Evolutionary conservation across 2,797 vertebrate genomes (phyloP), one percentile per base, ranked within the genome.

Genomic region (Pterois miles): DNA sequence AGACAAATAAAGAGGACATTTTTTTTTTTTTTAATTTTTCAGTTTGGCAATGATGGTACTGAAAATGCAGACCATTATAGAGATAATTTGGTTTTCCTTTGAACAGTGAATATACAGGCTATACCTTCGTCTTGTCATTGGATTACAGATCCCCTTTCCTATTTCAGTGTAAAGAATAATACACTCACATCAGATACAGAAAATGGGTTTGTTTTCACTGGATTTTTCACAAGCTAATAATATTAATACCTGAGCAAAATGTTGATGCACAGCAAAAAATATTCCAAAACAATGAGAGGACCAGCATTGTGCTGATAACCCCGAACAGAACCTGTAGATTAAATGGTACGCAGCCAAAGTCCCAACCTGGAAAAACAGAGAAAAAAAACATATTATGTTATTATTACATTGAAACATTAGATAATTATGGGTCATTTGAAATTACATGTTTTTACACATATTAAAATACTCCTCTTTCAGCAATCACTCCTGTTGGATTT

Each of bases 231-330:
- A 48, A 67, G 25, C 3, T 75, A 73, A 65, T 16, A 14, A 52
- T 9, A 6, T 36, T 4, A 67, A 87, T 92, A 95, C 95, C 94
- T 92, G 88, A 65, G 34, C 52, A 63, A 52, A 5, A 76, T 88
- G 82, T 93, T 60, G 53, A 78, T 5, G 85, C 4, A 58, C 87
- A 95, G 58, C 27, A 93, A 23, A 81, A 46, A 43, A 95, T 68
- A 76, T 95, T 95, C 64, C 56, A 79, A 67, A 29, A 70, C 0
- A 95, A 22, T 1, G 90, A 95, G 50, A 94, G 1, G 33, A 87
- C 0, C 60, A 95, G 74, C 5, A 76, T 0, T 13, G 2, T 1
- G 8, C 4, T 9, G 34, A 93, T 11, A 40, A 38, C 31, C 1
- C 34, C 34, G 0, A 90, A 6, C 1, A 81, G 0, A 1, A 8